A percentile compares a stretch with the other conserved stretches of the same genome.
These are phyloP conservation scores for Pammene aurita DNA, from an alignment of 2,888 invertebrate species.

Conservation along the genomic window DNA sequence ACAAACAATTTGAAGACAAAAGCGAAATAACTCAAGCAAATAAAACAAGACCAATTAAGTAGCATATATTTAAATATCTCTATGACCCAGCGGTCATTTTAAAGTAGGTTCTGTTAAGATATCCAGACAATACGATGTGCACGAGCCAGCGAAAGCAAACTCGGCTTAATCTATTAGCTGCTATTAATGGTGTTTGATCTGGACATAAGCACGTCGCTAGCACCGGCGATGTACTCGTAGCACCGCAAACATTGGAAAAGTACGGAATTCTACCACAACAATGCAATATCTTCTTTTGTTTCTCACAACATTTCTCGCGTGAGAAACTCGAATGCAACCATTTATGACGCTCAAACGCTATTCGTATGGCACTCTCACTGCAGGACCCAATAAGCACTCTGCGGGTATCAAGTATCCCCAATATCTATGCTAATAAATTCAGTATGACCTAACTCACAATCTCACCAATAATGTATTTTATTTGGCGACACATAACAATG, in stretches of 20 bases:
- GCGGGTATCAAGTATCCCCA: background rate
- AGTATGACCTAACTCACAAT: conserved; percentile 21
- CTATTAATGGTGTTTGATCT: conserved; percentile 75
- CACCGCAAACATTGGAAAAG: conserved; percentile 76
- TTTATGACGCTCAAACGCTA: background rate
- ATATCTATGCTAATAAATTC: conserved; percentile 18
- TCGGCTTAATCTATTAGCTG: conserved; percentile 63
- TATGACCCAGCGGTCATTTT: background rate
- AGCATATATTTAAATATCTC: no score
- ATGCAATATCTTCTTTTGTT: conserved; percentile 45
- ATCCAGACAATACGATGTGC: conserved; percentile 27
- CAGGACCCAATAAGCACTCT: background rate
- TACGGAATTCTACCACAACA: conserved; percentile 56
- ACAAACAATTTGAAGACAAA: no score
- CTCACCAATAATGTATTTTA: conserved; percentile 19
- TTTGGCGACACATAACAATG: conserved; percentile 33
- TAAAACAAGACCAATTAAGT: no score
- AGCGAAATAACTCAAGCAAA: no score
- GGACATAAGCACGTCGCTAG: conserved; percentile 59
- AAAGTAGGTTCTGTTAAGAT: background rate
- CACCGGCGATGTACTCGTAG: conserved; percentile 46
- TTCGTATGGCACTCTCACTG: background rate
- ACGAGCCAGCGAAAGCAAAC: conserved; percentile 53
- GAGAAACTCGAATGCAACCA: background rate
- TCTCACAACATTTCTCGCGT: conserved; percentile 32